Evolutionary conservation across 2,888 invertebrate genomes (phyloP), one percentile per base, ranked within the genome.

Genomic region (Gasteruption jaculator): DNA sequence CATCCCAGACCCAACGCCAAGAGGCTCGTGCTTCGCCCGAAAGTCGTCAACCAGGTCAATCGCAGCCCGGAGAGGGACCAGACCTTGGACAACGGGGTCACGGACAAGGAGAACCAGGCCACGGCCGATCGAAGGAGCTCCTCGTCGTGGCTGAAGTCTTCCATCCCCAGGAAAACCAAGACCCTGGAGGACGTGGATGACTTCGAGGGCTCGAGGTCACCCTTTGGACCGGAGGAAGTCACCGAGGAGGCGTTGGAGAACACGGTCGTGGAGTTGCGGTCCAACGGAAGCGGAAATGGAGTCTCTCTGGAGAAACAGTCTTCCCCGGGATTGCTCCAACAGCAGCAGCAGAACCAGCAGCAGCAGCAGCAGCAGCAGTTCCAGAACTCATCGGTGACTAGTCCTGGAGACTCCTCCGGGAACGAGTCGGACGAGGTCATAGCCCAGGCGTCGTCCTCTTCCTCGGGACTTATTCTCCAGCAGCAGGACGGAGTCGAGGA

Each of bases 1-100:
- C 50, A 77, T 70, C 46, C 65, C 74, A 48, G 82, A 74, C 58
- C 81, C 7, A 83, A 80, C 55, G 76, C 86, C 1, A 90, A 89
- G 63, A 81, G 88, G 3, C 75, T 91, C 10, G 81, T 86, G 3
- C 73, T 91, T 5, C 80, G 84, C 14, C 80, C 81, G 3, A 78
- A 76, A 49, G 48, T 54, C 12, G 36, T 36, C 2, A n/a, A n/a
- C n/a, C n/a, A n/a, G n/a, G n/a, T n/a, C n/a, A n/a, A n/a, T n/a
- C n/a, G n/a, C n/a, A n/a, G n/a, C n/a, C n/a, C n/a, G n/a, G n/a
- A n/a, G n/a, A n/a, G n/a, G n/a, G n/a, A n/a, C n/a, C n/a, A n/a
- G n/a, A n/a, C n/a, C n/a, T n/a, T n/a, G n/a, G n/a, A n/a, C n/a
- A 50, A 48, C 24, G 30, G 38, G 1, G 48, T 46, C 18, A 24